phyloP scores from a whole-genome alignment of 2,113 vertebrate species.

The Hoplias malabaricus region DNA sequence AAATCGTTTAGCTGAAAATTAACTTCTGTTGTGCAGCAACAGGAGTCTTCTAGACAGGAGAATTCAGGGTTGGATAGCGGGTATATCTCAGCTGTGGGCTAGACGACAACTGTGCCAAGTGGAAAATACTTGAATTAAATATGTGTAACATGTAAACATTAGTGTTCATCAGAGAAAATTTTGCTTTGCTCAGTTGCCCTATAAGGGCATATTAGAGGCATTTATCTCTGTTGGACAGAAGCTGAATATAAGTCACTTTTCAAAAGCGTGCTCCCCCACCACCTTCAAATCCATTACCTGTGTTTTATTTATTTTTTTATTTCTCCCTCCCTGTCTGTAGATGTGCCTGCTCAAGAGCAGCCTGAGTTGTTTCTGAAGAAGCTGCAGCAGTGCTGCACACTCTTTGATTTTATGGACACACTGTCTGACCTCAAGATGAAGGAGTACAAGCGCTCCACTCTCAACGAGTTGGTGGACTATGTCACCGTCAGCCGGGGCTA shows the following conservation, averaged over 20 bases:
- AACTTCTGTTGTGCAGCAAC: too few species aligned
- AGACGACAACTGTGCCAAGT: too few species aligned
- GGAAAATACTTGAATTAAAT: too few species aligned
- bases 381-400: constrained; percentile 99
- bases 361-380: constrained; percentile 99
- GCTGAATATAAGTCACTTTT: too few species aligned
- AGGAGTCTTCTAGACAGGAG: too few species aligned
- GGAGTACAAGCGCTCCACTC: constrained; percentile 99
- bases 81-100: too few species aligned
- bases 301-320: constrained; percentile 56
- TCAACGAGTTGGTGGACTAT: constrained; percentile 99
- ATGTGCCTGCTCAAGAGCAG: constrained; percentile 97
- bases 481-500: constrained; percentile 98
- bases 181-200: background rate
- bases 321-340: constrained; percentile 63
- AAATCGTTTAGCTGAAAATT: too few species aligned
- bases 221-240: background rate
- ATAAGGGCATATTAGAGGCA: background rate
- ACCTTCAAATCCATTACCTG: background rate
- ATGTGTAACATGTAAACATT: background rate
- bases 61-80: too few species aligned
- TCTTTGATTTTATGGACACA: constrained; percentile 99
- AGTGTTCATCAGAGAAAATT: background rate
- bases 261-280: too few species aligned
- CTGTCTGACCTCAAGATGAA: constrained; percentile 99